These are phyloP conservation scores for Bombus superbus DNA, from an alignment of 1,140 invertebrate species.

Conservation along the genomic window DNA sequence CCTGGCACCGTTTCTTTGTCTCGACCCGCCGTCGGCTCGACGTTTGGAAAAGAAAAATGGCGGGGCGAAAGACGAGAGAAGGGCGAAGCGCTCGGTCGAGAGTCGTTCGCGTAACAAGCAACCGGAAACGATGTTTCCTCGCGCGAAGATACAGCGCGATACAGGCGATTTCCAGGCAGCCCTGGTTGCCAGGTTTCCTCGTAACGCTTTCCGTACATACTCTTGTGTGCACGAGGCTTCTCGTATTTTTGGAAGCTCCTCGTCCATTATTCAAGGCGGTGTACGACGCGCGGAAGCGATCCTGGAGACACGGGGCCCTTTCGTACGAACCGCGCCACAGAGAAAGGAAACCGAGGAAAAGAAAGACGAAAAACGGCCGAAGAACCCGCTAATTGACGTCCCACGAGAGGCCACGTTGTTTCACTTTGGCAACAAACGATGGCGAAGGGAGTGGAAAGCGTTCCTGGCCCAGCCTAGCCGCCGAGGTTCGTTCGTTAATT, in stretches of 20 bases:
- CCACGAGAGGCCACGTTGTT: constrained; percentile 56
- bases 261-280: constrained; percentile 44
- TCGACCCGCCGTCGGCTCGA: background rate
- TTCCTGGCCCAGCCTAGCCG: background rate
- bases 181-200: background rate
- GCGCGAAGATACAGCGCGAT: background rate
- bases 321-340: background rate
- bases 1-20: too few relatives aligned
- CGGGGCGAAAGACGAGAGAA: background rate
- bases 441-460: too few relatives aligned
- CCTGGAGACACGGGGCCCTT: constrained; percentile 1
- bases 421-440: constrained; percentile 49
- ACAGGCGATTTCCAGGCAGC: background rate
- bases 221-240: too few relatives aligned
- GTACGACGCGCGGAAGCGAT: constrained; percentile 7
- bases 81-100: too few relatives aligned
- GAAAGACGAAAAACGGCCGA: constrained; percentile 18
- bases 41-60: too few relatives aligned
- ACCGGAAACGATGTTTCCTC: constrained; percentile 28
- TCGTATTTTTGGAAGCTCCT: constrained; percentile 19
- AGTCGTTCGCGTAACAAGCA: background rate
- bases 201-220: background rate
- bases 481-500: constrained; percentile 63
- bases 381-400: constrained; percentile 64
- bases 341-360: background rate